Evolutionary conservation across 2,113 vertebrate species (phyloP).

Genomic region (Lepisosteus oculatus): DNA sequence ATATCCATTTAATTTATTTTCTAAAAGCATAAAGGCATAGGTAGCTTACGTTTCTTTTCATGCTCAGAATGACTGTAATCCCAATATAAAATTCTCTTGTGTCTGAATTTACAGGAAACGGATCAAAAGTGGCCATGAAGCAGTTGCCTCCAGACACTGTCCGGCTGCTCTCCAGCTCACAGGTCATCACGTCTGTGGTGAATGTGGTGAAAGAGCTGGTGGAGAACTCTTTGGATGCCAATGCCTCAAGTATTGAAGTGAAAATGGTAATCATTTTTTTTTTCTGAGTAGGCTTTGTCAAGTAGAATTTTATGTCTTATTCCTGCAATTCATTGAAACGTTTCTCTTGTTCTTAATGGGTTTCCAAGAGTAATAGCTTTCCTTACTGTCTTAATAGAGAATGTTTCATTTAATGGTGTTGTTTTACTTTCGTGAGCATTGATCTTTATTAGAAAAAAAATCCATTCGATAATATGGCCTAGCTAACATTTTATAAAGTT

Average conservation of each 20-base stretch:
- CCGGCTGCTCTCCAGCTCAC: constrained; percentile 84
- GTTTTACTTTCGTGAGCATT: too few species aligned
- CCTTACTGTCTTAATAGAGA: not conserved
- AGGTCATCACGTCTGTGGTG: constrained; percentile 84
- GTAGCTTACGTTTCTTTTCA: too few species aligned
- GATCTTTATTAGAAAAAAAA: too few species aligned
- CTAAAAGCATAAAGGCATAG: too few species aligned
- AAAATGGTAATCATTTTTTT: constrained; percentile 72
- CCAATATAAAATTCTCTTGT: not conserved
- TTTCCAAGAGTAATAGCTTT: not conserved
- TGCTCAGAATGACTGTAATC: too few species aligned
- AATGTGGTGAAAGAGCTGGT: constrained; percentile 91
- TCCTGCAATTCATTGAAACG: not conserved
- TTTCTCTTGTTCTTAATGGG: not conserved
- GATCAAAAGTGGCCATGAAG: constrained; percentile 68
- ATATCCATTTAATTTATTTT: too few species aligned
- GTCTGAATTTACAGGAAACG: constrained; percentile 14
- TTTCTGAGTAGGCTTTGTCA: too few species aligned
- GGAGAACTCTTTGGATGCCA: constrained; percentile 91
- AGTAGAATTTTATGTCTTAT: too few species aligned
- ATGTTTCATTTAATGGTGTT: too few species aligned
- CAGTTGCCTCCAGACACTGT: constrained; percentile 78
- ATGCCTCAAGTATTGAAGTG: constrained; percentile 78
- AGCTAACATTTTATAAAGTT: too few species aligned
- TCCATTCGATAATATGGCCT: too few species aligned